phyloP scores from a whole-genome alignment of 2,888 invertebrate species.

The Uropetala carovei region DNA sequence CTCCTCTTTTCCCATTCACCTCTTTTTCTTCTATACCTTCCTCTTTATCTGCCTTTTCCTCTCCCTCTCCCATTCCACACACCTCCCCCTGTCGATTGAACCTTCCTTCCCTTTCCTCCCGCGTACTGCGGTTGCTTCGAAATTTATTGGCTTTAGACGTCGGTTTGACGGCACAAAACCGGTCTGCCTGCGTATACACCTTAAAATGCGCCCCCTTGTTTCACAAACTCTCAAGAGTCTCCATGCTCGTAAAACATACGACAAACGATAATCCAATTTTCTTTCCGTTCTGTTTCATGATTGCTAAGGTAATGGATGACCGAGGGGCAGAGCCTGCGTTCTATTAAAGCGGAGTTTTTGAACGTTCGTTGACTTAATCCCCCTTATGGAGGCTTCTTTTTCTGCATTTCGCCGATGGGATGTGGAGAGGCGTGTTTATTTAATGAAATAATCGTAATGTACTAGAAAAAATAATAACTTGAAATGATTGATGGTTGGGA shows the following conservation, averaged over 20 bases:
- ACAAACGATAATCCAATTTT: conserved; percentile 64
- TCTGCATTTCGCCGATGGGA: too few species aligned
- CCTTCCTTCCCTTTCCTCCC: not conserved
- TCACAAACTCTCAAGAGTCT: conserved; percentile 43
- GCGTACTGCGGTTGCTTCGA: conserved; percentile 53
- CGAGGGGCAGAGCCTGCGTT: not conserved
- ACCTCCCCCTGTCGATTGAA: not conserved
- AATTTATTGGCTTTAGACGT: conserved; percentile 59
- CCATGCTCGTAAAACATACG: conserved; percentile 57
- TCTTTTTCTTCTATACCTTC: too few species aligned
- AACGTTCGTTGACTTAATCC: not conserved
- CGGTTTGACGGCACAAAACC: conserved; percentile 58
- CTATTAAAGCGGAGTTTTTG: not conserved
- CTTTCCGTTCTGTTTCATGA: conserved; percentile 53
- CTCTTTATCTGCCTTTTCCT: not conserved
- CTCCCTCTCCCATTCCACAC: not conserved
- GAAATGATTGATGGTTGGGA: too few species aligned
- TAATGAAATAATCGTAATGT: too few species aligned
- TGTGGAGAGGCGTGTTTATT: too few species aligned
- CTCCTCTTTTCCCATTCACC: not conserved
- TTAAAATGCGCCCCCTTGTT: conserved; percentile 46
- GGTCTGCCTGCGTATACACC: conserved; percentile 46
- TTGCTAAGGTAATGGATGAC: conserved; percentile 10
- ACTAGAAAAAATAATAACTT: too few species aligned
- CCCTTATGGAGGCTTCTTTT: not conserved